phyloP scores from a whole-genome alignment of 2,888 invertebrate genomes.

The Boloria euphrosyne region DNA sequence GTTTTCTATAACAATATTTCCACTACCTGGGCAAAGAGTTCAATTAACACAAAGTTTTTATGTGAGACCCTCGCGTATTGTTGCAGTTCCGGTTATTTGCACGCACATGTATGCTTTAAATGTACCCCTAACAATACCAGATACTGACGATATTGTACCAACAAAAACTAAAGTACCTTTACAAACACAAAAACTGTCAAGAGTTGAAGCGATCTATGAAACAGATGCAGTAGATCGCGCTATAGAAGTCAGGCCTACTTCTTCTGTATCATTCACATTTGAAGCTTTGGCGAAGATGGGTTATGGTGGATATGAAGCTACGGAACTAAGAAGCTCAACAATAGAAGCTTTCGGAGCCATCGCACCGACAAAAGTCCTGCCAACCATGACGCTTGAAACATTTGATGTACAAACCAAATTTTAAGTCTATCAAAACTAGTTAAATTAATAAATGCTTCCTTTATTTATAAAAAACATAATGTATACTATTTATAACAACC shows the following conservation, averaged over 20 bases:
- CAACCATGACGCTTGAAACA: neutral
- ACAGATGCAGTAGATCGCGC: neutral
- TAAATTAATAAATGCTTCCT: too few species aligned
- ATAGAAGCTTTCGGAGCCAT: slow-evolving; percentile 6
- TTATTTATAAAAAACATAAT: too few species aligned
- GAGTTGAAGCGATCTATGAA: neutral
- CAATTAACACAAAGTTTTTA: slow-evolving; percentile 25
- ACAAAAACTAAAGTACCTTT: neutral
- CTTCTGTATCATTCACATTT: neutral
- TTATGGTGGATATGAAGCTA: neutral
- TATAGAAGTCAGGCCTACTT: neutral
- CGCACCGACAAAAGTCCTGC: slow-evolving; percentile 27
- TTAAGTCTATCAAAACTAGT: neutral
- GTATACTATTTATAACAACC: too few species aligned
- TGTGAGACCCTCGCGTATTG: slow-evolving; percentile 30
- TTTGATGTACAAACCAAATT: slow-evolving; percentile 7
- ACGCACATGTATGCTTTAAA: neutral
- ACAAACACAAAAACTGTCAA: neutral
- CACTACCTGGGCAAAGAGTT: slow-evolving; percentile 42
- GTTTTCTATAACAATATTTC: slow-evolving; percentile 46
- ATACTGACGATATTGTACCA: neutral
- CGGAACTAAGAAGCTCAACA: neutral
- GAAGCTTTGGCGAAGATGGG: neutral
- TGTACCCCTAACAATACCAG: neutral
- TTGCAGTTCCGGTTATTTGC: neutral